Evolutionary conservation across 2,888 invertebrate species (phyloP), one percentile per base, ranked within the genome.

Genomic region (Tiliacea citrago): DNA sequence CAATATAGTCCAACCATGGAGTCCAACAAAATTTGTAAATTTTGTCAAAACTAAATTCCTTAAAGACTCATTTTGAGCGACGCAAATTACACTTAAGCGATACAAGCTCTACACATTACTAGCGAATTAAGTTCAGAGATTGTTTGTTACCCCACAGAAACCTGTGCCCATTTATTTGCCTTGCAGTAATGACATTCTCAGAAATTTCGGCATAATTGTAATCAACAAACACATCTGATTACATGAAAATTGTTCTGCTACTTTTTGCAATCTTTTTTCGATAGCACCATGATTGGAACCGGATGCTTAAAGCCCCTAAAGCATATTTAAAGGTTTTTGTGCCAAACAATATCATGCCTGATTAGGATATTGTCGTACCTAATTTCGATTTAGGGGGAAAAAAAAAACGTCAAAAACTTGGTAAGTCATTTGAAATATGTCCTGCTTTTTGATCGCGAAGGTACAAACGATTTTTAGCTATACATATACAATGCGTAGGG

Each of bases 301-400:
- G 81, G 82, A 81, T 68, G 49, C 24, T 47, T 47, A 13, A 39
- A 18, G 55, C 77, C 57, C 51, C 51, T 39, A 10, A 24, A 35
- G 71, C 71, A 66, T 68, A 65, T 75, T 47, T 62, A 29, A 61
- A 63, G 47, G 63, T 75, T 77, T 79, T 83, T 81, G 69, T 53
- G 12, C 42, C 58, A 55, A 75, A 78, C 68, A 81, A 81, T 85
- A 75, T 66, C 78, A 83, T 62, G 86, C 74, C 68, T 86, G 77
- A 81, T 86, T 86, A 81, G 72, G 47, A 62, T 16, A 63, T 80
- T 71, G 68, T 61, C 62, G 71, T 47, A 35, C 63, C 35, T 63
- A 75, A 70, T 70, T 81, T 73, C 39, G 39, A 72, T 72, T 80
- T 57, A 24, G 8, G n/a, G n/a, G n/a, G 47, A 18, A 63, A 73